Evolutionary conservation across 1,140 invertebrate genomes (phyloP).

Genomic region (Drosophila sproati): DNA sequence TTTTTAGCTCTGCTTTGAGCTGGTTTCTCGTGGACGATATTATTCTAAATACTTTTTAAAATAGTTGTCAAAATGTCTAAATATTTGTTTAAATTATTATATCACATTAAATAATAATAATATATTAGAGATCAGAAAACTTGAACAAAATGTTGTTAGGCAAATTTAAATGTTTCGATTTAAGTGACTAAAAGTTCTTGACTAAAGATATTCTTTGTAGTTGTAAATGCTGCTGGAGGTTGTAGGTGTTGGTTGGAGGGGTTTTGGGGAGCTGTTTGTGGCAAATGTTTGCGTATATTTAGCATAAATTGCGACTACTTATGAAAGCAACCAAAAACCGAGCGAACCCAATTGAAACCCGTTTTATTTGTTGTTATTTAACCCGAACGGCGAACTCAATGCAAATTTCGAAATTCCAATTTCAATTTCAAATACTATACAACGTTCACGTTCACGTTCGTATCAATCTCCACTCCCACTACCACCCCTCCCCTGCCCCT

Average conservation of each 20-base stretch:
- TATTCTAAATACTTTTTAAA: no score
- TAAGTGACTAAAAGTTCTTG: neutral
- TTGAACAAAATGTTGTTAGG: neutral
- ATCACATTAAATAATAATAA: no score
- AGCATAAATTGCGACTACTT: constrained; percentile 37
- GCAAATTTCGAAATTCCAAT: constrained; percentile 42
- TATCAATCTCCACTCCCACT: constrained; percentile 20
- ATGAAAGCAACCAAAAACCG: constrained; percentile 1
- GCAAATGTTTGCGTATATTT: constrained; percentile 33
- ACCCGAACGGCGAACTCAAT: constrained; percentile 25
- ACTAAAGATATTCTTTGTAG: constrained; percentile 1
- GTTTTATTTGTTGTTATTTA: constrained; percentile 36
- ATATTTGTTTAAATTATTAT: no score
- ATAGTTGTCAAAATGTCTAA: no score
- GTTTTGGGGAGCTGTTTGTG: neutral
- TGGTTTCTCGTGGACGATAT: no score
- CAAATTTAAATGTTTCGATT: neutral
- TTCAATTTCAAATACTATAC: constrained; percentile 35
- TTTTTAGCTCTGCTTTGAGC: no score
- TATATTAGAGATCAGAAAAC: no score
- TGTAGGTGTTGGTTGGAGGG: neutral
- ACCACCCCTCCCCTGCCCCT: no score
- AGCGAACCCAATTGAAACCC: constrained; percentile 24
- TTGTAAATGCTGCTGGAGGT: neutral
- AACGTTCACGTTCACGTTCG: neutral